These are phyloP conservation scores for Ailurus styani DNA, from an alignment of 2,113 vertebrate genomes.

Conservation along the genomic window DNA sequence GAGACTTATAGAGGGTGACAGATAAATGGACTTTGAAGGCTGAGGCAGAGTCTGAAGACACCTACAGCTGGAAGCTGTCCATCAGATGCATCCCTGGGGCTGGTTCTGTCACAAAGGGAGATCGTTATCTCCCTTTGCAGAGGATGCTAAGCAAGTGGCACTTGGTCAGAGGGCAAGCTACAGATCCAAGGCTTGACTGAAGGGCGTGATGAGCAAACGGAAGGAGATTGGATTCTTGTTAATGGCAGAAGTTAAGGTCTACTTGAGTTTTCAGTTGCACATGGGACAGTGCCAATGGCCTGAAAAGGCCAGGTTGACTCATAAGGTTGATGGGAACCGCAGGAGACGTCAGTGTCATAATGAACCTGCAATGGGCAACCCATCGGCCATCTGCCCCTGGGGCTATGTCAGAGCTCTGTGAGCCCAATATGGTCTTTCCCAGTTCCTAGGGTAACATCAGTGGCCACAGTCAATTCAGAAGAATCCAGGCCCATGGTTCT, in stretches of 20 bases:
- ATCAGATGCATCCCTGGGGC: not conserved
- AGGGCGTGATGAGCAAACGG: not conserved
- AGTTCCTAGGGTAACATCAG: not conserved
- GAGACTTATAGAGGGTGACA: not conserved
- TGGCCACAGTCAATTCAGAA: not conserved
- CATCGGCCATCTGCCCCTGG: accelerated
- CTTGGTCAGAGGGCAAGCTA: not conserved
- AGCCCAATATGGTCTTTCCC: not conserved
- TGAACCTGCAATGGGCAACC: not conserved
- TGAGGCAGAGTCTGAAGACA: not conserved
- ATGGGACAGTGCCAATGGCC: not conserved
- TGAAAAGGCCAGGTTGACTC: not conserved
- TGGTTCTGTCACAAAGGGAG: not conserved
- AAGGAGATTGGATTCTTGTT: not conserved
- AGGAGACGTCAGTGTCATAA: not conserved
- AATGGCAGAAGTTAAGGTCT: not conserved
- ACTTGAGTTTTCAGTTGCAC: not conserved
- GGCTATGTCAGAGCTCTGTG: not conserved
- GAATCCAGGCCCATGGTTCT: too few relatives aligned
- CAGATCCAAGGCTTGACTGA: not conserved
- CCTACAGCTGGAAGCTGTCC: not conserved
- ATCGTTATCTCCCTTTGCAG: not conserved
- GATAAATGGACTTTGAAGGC: too few relatives aligned
- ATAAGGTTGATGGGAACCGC: not conserved
- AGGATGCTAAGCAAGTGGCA: not conserved